phyloP scores from a whole-genome alignment of 2,888 invertebrate genomes.

The Leptinotarsa haldemani region DNA sequence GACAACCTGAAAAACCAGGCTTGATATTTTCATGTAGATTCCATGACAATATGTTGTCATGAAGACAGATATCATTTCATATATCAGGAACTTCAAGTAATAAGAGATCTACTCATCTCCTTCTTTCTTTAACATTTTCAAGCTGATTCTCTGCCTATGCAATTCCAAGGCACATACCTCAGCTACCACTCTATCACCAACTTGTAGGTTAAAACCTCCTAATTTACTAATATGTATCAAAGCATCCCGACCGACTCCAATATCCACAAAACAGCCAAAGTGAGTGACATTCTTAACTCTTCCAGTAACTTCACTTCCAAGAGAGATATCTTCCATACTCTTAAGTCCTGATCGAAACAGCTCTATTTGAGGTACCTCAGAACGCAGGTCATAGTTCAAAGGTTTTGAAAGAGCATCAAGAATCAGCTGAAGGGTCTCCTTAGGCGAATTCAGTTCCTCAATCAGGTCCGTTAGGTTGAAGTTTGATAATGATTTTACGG shows the following conservation, averaged over 20 bases:
- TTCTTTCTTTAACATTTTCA: conserved; percentile 48
- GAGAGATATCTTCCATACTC: conserved; percentile 73
- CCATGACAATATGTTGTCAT: too few species aligned
- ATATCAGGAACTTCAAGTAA: not conserved
- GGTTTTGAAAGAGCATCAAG: conserved; percentile 80
- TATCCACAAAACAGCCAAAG: conserved; percentile 93
- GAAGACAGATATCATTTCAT: too few species aligned
- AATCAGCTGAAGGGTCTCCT: conserved; percentile 76
- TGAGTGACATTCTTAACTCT: conserved; percentile 86
- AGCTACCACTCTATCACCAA: conserved; percentile 79
- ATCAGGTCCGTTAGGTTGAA: conserved; percentile 63
- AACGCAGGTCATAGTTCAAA: conserved; percentile 80
- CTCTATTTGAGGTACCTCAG: conserved; percentile 73
- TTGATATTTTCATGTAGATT: too few species aligned
- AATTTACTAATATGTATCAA: conserved; percentile 76
- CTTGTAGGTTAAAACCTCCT: conserved; percentile 69
- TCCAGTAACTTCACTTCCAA: conserved; percentile 77
- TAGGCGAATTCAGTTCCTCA: conserved; percentile 70
- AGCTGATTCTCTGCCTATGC: conserved; percentile 68
- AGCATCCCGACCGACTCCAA: conserved; percentile 79
- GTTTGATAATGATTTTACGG: conserved; percentile 34
- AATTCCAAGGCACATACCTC: conserved; percentile 72
- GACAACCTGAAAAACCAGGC: too few species aligned
- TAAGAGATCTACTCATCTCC: not conserved
- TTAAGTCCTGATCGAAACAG: conserved; percentile 82